A percentile compares a stretch with the other conserved stretches of the same genome.
Conservation (phyloP, 2,113 vertebrate species). For the Galbula dea region DNA sequence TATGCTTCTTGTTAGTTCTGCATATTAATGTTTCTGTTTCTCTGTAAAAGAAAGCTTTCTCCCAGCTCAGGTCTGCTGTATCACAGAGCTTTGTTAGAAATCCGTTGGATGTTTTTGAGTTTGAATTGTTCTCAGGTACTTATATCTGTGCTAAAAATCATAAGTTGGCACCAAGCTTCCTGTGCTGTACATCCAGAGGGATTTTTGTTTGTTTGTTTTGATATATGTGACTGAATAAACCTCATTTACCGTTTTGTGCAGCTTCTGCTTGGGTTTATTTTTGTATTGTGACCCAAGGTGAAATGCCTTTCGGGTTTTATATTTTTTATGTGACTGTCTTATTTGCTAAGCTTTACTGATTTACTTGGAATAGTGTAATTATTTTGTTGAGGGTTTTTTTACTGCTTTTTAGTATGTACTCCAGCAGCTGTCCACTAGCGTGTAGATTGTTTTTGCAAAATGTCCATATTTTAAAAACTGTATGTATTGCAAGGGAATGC, state of each 20-base stretch:
- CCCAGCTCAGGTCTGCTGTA: background rate
- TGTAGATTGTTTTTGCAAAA: background rate
- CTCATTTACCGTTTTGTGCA: background rate
- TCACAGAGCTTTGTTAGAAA: background rate
- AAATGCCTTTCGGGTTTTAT: background rate
- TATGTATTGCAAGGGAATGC: background rate
- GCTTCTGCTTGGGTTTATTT: background rate
- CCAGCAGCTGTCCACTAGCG: background rate
- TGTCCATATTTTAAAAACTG: background rate
- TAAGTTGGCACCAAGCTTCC: rapidly evolving
- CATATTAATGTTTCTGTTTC: background rate
- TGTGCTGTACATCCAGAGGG: background rate
- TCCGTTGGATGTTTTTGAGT: background rate
- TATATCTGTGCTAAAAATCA: background rate
- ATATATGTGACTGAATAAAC: background rate
- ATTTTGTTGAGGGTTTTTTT: background rate
- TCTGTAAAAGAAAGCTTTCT: background rate
- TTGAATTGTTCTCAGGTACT: background rate
- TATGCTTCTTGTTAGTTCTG: background rate
- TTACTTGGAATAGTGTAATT: background rate
- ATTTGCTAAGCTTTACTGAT: background rate
- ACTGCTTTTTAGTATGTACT: background rate
- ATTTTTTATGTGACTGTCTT: background rate
- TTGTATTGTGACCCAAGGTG: background rate
- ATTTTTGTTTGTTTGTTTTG: background rate